Percentiles rank a stretch among this genome's conserved stretches.
phyloP scores from a whole-genome alignment of 1,140 invertebrate genomes.

The Adoxophyes honmai region DNA sequence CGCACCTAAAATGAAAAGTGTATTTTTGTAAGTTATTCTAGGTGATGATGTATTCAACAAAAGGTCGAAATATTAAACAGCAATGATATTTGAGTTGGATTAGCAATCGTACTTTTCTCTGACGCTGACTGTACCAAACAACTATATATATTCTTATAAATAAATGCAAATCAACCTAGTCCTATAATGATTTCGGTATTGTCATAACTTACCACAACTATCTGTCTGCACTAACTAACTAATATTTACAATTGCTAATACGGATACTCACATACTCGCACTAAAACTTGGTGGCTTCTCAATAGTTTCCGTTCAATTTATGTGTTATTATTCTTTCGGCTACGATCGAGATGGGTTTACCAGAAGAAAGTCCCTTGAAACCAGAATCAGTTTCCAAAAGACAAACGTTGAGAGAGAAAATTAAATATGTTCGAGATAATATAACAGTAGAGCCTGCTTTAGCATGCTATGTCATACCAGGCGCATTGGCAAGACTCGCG shows the following conservation, averaged over 20 bases:
- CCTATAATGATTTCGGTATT: neutral
- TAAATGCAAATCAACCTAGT: no score
- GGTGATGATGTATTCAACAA: no score
- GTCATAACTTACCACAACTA: neutral
- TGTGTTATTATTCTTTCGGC: no score
- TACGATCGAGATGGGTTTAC: slow-evolving; percentile 27
- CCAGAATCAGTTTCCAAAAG: slow-evolving; percentile 34
- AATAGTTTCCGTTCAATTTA: neutral
- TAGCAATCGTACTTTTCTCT: no score
- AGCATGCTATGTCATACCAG: slow-evolving; percentile 56
- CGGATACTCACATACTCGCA: neutral
- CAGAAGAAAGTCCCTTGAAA: slow-evolving; percentile 50
- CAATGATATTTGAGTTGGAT: no score
- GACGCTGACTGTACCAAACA: no score
- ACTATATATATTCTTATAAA: no score
- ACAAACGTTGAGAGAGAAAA: slow-evolving; percentile 72
- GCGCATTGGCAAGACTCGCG: slow-evolving; percentile 63
- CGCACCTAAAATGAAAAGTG: no score
- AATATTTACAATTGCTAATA: neutral
- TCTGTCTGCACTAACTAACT: neutral
- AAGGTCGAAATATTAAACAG: no score
- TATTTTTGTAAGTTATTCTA: no score
- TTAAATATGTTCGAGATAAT: slow-evolving; percentile 16
- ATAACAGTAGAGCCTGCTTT: slow-evolving; percentile 77
- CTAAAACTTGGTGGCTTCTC: neutral